Evolutionary conservation across 2,888 invertebrate species (phyloP).

Genomic region (Yponomeuta sedellus): DNA sequence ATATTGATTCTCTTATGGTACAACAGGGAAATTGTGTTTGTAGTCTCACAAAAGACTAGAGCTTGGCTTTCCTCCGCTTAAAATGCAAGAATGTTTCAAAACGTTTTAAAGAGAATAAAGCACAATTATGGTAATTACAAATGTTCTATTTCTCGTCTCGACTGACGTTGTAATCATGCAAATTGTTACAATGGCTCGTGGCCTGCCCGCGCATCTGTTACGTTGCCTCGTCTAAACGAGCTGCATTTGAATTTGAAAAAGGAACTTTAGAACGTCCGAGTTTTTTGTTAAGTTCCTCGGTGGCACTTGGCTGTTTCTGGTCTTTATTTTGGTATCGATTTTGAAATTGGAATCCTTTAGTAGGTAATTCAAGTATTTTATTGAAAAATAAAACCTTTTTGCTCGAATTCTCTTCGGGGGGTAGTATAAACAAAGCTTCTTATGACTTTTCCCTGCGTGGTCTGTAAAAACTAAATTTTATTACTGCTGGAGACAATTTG

Average conservation of each 20-base stretch:
- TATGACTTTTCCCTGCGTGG: background rate
- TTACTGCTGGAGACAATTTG: background rate
- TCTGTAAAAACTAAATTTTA: background rate
- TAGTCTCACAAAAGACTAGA: slow-evolving; percentile 21
- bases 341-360: background rate
- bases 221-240: background rate
- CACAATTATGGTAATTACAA: slow-evolving; percentile 22
- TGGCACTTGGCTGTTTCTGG: background rate
- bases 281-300: background rate
- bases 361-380: background rate
- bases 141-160: slow-evolving; percentile 18
- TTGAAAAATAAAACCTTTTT: background rate
- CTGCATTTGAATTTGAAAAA: background rate
- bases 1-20: slow-evolving; percentile 17
- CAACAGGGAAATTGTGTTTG: slow-evolving; percentile 54
- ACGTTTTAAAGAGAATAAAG: slow-evolving; percentile 11
- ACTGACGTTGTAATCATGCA: slow-evolving; percentile 23
- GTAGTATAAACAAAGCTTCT: background rate
- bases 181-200: slow-evolving; percentile 22
- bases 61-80: background rate
- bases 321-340: background rate
- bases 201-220: slow-evolving; percentile 17
- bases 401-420: background rate
- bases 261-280: background rate
- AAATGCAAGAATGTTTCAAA: slow-evolving; percentile 9